Percentiles rank a stretch among this genome's conserved stretches.
Evolutionary conservation across 2,113 vertebrate genomes (phyloP).

Genomic region (Paramormyrops kingsleyae): DNA sequence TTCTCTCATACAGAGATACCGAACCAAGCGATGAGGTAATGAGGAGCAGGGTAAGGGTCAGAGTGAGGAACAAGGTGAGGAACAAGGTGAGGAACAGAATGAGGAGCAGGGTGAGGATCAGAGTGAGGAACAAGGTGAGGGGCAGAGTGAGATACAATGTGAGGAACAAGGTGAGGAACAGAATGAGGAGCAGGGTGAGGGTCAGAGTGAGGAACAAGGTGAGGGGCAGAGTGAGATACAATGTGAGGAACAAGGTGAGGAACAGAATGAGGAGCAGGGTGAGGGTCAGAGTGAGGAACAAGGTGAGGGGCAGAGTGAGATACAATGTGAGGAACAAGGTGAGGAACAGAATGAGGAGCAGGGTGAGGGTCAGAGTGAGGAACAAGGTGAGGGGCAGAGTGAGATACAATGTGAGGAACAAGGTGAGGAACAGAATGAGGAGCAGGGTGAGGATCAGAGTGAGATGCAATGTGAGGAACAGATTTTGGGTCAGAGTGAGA

Average conservation of each 20-base stretch:
- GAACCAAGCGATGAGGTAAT: neutral
- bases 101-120: neutral
- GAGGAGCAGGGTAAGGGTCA: neutral
- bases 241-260: neutral
- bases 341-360: neutral
- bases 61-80: neutral
- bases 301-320: neutral
- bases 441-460: neutral
- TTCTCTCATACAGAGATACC: neutral
- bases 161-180: neutral
- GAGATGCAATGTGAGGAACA: neutral
- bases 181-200: neutral
- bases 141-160: neutral
- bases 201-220: neutral
- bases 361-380: neutral
- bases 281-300: neutral
- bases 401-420: neutral
- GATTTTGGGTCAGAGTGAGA: too few relatives aligned
- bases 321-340: neutral
- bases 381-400: too few relatives aligned
- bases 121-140: neutral
- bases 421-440: neutral
- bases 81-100: neutral
- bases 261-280: neutral
- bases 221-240: neutral